Evolutionary conservation across 2,888 invertebrate genomes (phyloP), one percentile per base, ranked within the genome.

Genomic region (Rhingia rostrata): DNA sequence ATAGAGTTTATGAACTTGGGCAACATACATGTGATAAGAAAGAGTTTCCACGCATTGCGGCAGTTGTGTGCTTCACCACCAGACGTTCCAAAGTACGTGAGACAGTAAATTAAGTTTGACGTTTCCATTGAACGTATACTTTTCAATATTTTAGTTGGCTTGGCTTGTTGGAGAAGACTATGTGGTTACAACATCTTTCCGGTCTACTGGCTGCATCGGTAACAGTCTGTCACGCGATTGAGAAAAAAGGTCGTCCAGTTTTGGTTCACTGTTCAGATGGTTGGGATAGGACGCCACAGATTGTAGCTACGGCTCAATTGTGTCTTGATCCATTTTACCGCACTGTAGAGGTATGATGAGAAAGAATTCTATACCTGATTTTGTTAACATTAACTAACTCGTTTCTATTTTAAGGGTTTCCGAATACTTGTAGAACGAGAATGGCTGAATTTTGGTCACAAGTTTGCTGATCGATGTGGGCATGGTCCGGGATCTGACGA

Each of bases 261-360:
- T 93, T 99, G 82, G 98, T 99, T 7, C 99, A 99, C 92, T 99
- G 99, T 92, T 98, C 98, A 3, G 99, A 99, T 92, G 99, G 99
- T 56, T 99, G 99, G 99, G 99, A 99, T 92, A 94, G 99, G 87
- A 99, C 99, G 73, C 97, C 99, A 54, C 99, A 99, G 93, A 96
- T 99, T 87, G 97, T 97, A 12, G 96, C 98, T 47, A 93, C 99
- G 64, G 97, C 98, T 10, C 96, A 99, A 92, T 93, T 99, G 49
- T 92, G 99, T 89, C 93, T 99, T 45, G 99, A 99, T 93, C 98
- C 98, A 0, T 96, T 95, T 92, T 99, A 99, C 91, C 93, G 99
- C 87, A 99, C 99, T 9, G 93, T 97, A 66, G 95, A 97, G 93
- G 98, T 95, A 89, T 56, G 4, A 56, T 35, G n/a, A 37, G 22